These are phyloP conservation scores for Diogma glabrata DNA, from an alignment of 2,888 invertebrate species.

Conservation along the genomic window DNA sequence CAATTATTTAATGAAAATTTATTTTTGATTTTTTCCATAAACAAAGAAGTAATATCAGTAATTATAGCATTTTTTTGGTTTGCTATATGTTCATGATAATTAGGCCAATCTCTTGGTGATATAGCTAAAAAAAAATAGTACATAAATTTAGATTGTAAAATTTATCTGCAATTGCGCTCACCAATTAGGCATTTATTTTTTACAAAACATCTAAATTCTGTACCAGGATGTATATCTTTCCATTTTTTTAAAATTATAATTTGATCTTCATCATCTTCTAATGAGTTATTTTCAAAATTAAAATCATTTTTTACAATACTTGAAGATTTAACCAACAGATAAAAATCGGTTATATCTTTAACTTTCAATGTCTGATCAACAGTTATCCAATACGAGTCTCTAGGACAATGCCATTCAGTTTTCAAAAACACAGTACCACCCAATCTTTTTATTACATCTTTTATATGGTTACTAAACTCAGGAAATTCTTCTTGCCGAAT, in stretches of 20 bases:
- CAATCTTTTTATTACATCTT: constrained; percentile 11
- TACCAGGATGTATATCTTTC: constrained; percentile 21
- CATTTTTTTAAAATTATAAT: constrained; percentile 19
- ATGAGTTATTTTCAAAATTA: background rate
- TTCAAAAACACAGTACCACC: constrained; percentile 17
- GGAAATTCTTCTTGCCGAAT: constrained; percentile 17
- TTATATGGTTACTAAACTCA: constrained; percentile 17
- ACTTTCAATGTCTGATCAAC: constrained; percentile 18
- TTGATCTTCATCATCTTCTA: constrained; percentile 10
- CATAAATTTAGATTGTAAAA: background rate
- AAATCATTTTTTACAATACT: constrained; percentile 18
- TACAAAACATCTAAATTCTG: constrained; percentile 22
- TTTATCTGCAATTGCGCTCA: too few species aligned
- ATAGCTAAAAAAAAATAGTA: constrained; percentile 19
- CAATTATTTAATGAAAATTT: constrained; percentile 19
- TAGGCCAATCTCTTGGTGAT: constrained; percentile 21
- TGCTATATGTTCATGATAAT: constrained; percentile 19
- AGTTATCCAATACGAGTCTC: constrained; percentile 22
- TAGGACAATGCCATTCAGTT: constrained; percentile 21
- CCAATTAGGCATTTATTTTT: constrained; percentile 15
- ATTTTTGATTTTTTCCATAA: constrained; percentile 20
- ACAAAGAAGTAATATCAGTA: constrained; percentile 19
- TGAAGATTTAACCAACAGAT: constrained; percentile 21
- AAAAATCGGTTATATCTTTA: constrained; percentile 19
- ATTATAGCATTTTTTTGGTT: constrained; percentile 18